Evolutionary conservation across 1,140 invertebrate genomes (phyloP).

Genomic region (Solenopsis invicta): DNA sequence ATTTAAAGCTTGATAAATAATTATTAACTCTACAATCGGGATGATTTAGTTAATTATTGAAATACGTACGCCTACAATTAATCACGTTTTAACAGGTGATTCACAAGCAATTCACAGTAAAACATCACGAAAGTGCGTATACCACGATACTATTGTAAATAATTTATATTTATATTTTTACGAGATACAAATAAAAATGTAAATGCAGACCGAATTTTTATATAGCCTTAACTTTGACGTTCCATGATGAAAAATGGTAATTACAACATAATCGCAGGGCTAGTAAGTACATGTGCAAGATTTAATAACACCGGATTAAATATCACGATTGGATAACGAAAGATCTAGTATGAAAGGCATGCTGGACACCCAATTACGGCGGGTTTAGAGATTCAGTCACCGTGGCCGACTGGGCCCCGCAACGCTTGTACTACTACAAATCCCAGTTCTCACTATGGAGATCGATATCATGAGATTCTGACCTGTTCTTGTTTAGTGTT

Average conservation of each 20-base stretch:
- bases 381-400: slow-evolving; percentile 34
- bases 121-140: neutral
- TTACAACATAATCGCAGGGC: neutral
- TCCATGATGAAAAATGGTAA: neutral
- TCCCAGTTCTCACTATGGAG: slow-evolving; percentile 37
- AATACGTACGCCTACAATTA: neutral
- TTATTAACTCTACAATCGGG: neutral
- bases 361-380: slow-evolving; percentile 23
- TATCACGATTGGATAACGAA: neutral
- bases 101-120: neutral
- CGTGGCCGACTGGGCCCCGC: neutral
- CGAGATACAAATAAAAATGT: neutral
- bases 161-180: neutral
- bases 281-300: neutral
- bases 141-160: neutral
- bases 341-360: neutral
- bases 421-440: neutral
- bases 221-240: neutral
- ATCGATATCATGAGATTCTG: slow-evolving; percentile 17
- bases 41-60: neutral
- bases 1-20: slow-evolving; percentile 16
- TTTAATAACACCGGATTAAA: slow-evolving; percentile 17
- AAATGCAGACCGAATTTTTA: neutral
- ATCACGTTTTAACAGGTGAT: neutral
- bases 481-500: slow-evolving; percentile 28